Evolutionary conservation across 2,888 invertebrate genomes (phyloP), one percentile per base, ranked within the genome.

Genomic region (Callinectes sapidus): DNA sequence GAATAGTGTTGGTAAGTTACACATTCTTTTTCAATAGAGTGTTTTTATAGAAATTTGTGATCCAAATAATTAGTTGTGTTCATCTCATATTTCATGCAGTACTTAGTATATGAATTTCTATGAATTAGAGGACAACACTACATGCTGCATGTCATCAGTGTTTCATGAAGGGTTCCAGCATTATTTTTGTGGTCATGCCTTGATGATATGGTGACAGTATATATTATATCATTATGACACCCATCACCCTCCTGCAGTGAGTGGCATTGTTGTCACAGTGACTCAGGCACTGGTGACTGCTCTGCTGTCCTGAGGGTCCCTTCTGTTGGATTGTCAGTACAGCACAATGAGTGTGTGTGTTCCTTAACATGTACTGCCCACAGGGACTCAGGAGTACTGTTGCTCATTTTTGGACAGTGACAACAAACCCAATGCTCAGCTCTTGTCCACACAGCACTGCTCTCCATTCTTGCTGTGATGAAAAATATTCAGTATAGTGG

Each of bases 311-410:
- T 28, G 88, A 81, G 89, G 89, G 85, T 91, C 81, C 88, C 89
- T 54, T 88, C 32, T 91, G 88, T 91, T 81, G 91, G 91, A 77
- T 89, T 89, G 77, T 89, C 32, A 35, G 48, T 89, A 91, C 81
- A 88, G 77, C 23, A 81, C 54, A 89, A n/a, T n/a, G n/a, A n/a
- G n/a, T n/a, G 91, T 81, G 90, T 90, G 90, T 86, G 90, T 86
- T 55, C 28, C 66, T 89, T 55, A 61, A 81, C 85, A 54, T 89
- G 89, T 92, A 85, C 88, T 66, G 87, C 77, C 91, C 42, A 23
- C 77, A 88, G 89, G 89, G 89, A 89, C 35, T 55, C 89, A 81
- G 89, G 71, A 86, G n/a, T 89, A 71, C 32, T 92, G n/a, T 87
- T 39, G 42, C 10, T 42, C 87, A 87, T 54, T 10, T 42, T 35